Conservation (phyloP, 2,888 invertebrate genomes). For the Melanostoma mellinum region DNA sequence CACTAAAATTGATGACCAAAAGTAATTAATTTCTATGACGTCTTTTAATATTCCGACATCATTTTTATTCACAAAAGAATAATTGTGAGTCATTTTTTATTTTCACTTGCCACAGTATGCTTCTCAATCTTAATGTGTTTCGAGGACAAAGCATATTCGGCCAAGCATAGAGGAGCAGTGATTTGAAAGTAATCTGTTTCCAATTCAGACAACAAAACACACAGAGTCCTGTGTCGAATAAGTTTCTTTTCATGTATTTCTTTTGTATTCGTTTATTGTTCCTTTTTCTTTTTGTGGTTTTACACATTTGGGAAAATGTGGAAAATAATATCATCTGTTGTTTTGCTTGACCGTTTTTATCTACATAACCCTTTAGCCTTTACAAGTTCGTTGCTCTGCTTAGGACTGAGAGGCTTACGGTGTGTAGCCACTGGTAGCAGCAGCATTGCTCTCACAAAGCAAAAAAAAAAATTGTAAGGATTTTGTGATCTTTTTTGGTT, state of each 20-base stretch:
- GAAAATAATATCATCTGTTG: slow-evolving; percentile 18
- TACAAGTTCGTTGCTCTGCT: slow-evolving; percentile 4
- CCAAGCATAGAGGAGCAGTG: slow-evolving; percentile 41
- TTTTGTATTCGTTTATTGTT: slow-evolving; percentile 2
- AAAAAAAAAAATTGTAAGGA: too few species aligned
- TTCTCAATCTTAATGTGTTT: neutral
- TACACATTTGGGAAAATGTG: slow-evolving; percentile 42
- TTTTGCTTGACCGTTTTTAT: slow-evolving; percentile 3
- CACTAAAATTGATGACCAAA: slow-evolving; percentile 44
- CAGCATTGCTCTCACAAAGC: neutral
- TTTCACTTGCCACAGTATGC: neutral
- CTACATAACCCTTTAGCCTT: neutral
- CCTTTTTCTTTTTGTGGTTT: slow-evolving; percentile 29
- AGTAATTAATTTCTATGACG: slow-evolving; percentile 54
- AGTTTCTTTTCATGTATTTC: slow-evolving; percentile 31
- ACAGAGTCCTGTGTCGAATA: slow-evolving; percentile 51
- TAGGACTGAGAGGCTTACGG: neutral
- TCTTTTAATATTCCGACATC: slow-evolving; percentile 1
- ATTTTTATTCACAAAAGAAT: slow-evolving; percentile 1
- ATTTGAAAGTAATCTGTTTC: slow-evolving; percentile 49
- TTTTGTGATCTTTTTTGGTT: too few species aligned
- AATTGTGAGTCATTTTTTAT: neutral
- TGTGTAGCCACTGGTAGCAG: neutral
- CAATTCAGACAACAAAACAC: slow-evolving; percentile 44
- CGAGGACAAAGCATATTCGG: slow-evolving; percentile 5